These are phyloP conservation scores for Cyphomyrmex costatus DNA, from an alignment of 1,140 invertebrate genomes.

Conservation along the genomic window DNA sequence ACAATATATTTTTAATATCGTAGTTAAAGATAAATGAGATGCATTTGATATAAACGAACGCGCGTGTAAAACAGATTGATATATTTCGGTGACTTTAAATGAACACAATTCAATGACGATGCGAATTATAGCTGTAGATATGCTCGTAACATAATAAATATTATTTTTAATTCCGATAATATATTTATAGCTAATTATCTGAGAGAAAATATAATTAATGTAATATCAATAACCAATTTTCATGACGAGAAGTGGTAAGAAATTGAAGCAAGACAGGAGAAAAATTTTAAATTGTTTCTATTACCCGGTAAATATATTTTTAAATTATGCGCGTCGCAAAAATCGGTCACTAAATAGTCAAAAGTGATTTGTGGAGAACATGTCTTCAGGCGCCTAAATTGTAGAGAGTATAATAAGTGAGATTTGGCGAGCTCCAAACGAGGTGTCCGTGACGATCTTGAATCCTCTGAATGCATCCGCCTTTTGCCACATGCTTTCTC, in stretches of 20 bases:
- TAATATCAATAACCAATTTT: constrained; percentile 35
- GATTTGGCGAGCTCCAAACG: constrained; percentile 26
- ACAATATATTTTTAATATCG: constrained; percentile 4
- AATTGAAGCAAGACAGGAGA: not conserved
- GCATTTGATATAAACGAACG: not conserved
- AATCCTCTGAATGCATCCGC: constrained; percentile 32
- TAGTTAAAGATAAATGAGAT: not conserved
- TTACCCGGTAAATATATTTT: constrained; percentile 7
- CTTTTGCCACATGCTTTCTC: constrained; percentile 26
- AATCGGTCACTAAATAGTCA: constrained; percentile 22
- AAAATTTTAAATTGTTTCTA: not conserved
- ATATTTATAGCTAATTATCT: not conserved
- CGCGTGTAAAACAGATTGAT: not conserved
- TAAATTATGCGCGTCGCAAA: not conserved
- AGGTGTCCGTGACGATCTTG: constrained; percentile 41
- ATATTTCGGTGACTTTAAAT: constrained; percentile 32
- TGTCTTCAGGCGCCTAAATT: constrained; percentile 36
- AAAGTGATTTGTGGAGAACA: constrained; percentile 23
- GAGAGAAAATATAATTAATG: not conserved
- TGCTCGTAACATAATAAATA: constrained; percentile 31
- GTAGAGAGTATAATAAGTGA: constrained; percentile 34
- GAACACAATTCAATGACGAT: constrained; percentile 25
- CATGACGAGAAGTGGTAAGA: not conserved
- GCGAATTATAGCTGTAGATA: not conserved
- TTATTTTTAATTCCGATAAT: not conserved